Percentiles rank a stretch among this genome's conserved stretches.
Conservation (phyloP, 2,797 vertebrate species). For the Phoeniculus purpureus region DNA sequence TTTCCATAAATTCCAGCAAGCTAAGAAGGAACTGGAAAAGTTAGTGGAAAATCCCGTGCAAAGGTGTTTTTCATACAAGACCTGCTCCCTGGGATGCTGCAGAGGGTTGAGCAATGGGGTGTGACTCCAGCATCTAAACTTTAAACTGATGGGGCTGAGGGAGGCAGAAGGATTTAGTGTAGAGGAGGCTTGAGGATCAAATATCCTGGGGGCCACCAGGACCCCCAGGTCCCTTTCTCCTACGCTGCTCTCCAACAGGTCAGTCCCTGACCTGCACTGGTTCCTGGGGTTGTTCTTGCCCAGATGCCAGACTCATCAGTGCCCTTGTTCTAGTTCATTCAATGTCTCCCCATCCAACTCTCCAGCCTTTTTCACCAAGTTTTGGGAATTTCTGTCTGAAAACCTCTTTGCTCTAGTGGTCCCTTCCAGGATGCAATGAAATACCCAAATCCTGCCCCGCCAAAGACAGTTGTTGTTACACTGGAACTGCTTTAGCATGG, state of each 20-base stretch:
- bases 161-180: neutral
- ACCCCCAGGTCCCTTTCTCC: too few relatives aligned
- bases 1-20: neutral
- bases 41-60: neutral
- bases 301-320: too few relatives aligned
- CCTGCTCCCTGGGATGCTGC: neutral
- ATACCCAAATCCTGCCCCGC: neutral
- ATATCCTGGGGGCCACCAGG: too few relatives aligned
- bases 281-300: too few relatives aligned
- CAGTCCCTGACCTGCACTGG: too few relatives aligned
- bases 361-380: neutral
- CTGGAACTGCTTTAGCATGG: neutral
- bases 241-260: too few relatives aligned
- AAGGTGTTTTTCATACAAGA: neutral
- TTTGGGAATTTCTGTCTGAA: neutral
- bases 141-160: accelerated
- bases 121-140: neutral
- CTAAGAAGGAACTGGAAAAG: neutral
- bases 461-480: neutral
- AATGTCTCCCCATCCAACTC: too few relatives aligned
- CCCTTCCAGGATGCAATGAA: neutral
- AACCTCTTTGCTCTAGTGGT: neutral
- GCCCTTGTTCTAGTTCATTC: too few relatives aligned
- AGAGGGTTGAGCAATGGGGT: neutral
- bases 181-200: neutral